A percentile compares a stretch with the other conserved stretches of the same genome.
These are phyloP conservation scores for Ostrea denselamellosa DNA, from an alignment of 1,140 invertebrate genomes.

Conservation along the genomic window DNA sequence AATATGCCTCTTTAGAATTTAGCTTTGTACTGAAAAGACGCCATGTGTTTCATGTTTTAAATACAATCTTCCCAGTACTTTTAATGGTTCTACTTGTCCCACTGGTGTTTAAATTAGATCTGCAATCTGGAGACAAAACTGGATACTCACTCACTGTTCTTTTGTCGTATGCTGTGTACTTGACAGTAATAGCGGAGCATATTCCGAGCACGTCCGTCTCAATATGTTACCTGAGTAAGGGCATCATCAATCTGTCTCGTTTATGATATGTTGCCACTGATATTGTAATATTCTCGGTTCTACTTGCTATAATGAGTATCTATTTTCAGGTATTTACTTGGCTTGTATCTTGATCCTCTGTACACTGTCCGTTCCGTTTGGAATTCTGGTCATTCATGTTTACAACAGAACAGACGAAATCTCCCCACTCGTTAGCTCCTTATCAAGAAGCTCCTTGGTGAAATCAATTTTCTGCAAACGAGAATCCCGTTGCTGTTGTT, in stretches of 20 bases:
- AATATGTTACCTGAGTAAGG: constrained; percentile 48
- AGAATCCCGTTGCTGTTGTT: not conserved
- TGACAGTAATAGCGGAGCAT: constrained; percentile 41
- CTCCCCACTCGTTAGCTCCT: not conserved
- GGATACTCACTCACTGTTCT: constrained; percentile 46
- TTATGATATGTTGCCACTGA: no score
- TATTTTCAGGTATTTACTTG: not conserved
- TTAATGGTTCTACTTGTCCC: constrained; percentile 46
- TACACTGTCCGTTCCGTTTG: not conserved
- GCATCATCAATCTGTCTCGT: no score
- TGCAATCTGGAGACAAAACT: constrained; percentile 45
- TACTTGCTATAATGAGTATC: no score
- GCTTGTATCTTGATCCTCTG: not conserved
- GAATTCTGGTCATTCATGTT: not conserved
- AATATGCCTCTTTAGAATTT: constrained; percentile 31
- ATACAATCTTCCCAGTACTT: constrained; percentile 47
- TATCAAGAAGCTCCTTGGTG: not conserved
- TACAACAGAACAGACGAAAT: not conserved
- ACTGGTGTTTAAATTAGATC: constrained; percentile 44
- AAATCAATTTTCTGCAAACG: not conserved
- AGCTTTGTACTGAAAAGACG: constrained; percentile 23
- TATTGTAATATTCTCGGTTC: no score
- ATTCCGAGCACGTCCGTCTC: constrained; percentile 51
- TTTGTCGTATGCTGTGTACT: constrained; percentile 46
- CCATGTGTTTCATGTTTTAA: constrained; percentile 39